These are phyloP conservation scores for Anagrus nilaparvatae DNA, from an alignment of 1,140 invertebrate genomes.

Conservation along the genomic window DNA sequence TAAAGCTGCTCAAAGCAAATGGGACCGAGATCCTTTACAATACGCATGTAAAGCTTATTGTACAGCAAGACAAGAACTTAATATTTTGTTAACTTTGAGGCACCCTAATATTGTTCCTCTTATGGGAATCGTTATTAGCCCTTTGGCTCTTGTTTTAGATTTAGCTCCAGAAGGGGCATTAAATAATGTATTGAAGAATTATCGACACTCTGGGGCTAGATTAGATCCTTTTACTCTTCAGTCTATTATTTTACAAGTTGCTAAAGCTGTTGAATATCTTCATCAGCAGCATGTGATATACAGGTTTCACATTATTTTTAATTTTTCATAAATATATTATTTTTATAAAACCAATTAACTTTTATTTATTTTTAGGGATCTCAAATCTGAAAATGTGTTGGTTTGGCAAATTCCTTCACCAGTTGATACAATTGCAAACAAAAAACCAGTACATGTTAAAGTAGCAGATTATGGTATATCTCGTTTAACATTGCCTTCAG, in stretches of 20 bases:
- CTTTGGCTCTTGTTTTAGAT: conserved; percentile 82
- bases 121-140: conserved; percentile 77
- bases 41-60: conserved; percentile 92
- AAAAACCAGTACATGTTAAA: conserved; percentile 74
- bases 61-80: conserved; percentile 87
- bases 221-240: conserved; percentile 74
- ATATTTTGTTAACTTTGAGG: conserved; percentile 73
- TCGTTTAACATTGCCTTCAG: conserved; percentile 73
- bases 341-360: neutral
- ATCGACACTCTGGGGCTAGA: conserved; percentile 70
- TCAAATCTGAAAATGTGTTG: conserved; percentile 97
- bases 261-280: conserved; percentile 90
- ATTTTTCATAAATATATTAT: neutral
- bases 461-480: conserved; percentile 96
- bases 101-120: conserved; percentile 90
- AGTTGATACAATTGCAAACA: conserved; percentile 46
- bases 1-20: conserved; percentile 77
- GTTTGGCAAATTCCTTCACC: conserved; percentile 87
- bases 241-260: conserved; percentile 78
- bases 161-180: conserved; percentile 87
- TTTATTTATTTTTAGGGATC: no score
- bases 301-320: conserved; percentile 29
- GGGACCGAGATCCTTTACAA: conserved; percentile 82
- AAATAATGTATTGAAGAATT: conserved; percentile 70
- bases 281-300: conserved; percentile 93